Conservation (phyloP, 2,797 vertebrate species). For the Spinus olivaceus region DNA sequence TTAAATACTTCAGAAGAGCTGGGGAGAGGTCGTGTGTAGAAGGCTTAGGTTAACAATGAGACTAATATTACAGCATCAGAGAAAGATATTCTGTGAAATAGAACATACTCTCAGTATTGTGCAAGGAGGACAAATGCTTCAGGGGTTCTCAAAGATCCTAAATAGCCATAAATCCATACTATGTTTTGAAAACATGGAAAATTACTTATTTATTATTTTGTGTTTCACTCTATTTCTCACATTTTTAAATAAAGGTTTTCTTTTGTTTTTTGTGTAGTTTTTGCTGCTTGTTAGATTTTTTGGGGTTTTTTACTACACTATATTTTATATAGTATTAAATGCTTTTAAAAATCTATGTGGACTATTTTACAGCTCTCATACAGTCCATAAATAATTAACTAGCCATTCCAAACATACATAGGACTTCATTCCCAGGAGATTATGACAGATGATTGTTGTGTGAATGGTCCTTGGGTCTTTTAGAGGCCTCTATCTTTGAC, state of each 20-base stretch:
- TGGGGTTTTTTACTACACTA: background rate
- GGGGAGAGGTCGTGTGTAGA: accelerated
- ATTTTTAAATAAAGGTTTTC: background rate
- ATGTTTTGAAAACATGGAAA: background rate
- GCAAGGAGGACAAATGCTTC: background rate
- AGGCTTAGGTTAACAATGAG: background rate
- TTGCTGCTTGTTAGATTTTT: background rate
- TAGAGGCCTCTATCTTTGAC: background rate
- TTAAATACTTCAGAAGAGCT: background rate
- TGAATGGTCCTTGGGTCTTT: background rate
- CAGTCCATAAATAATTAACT: background rate
- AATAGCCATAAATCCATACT: background rate
- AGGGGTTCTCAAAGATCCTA: background rate
- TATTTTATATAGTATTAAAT: background rate
- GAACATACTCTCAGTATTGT: background rate
- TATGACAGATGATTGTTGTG: background rate
- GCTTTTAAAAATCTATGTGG: background rate
- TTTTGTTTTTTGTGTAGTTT: background rate
- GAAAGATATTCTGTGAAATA: background rate
- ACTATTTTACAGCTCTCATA: background rate
- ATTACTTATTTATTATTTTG: background rate
- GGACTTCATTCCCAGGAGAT: background rate
- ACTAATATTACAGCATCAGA: background rate
- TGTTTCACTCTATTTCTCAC: background rate
- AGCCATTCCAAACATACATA: background rate